phyloP scores from a whole-genome alignment of 2,113 vertebrate genomes.

The Apodemus speciosus region DNA sequence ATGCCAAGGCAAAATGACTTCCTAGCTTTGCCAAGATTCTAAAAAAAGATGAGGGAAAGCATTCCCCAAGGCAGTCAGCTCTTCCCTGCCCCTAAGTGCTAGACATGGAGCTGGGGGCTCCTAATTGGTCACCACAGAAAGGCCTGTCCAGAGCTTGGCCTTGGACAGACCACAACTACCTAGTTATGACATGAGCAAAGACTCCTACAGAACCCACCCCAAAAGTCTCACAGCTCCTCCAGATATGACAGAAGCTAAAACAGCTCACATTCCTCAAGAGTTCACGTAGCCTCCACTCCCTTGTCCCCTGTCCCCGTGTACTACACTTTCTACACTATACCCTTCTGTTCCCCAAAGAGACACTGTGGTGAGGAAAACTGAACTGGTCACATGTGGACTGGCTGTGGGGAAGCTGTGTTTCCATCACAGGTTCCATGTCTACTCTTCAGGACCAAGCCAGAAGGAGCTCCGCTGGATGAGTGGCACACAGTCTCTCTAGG shows the following conservation, averaged over 20 bases:
- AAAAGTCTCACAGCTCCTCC: neutral
- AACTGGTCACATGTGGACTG: neutral
- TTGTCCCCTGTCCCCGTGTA: accelerated
- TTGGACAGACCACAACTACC: neutral
- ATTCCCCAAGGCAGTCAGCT: neutral
- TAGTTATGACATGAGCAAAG: neutral
- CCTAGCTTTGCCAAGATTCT: conserved; percentile 60
- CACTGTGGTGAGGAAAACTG: neutral
- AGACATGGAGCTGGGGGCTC: neutral
- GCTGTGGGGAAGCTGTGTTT: neutral
- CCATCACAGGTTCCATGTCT: neutral
- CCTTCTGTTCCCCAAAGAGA: neutral
- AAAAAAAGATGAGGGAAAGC: conserved; percentile 44
- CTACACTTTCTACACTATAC: neutral
- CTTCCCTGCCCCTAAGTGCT: neutral
- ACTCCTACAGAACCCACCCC: neutral
- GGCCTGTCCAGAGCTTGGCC: neutral
- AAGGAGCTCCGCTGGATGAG: neutral
- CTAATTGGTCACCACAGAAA: neutral
- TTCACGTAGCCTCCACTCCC: too few relatives aligned
- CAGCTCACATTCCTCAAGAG: neutral
- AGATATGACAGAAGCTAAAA: neutral
- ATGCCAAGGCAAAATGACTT: conserved; percentile 67
- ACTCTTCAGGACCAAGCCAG: neutral
- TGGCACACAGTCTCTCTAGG: neutral